phyloP scores from a whole-genome alignment of 2,113 vertebrate genomes.

The Cynoglossus semilaevis region DNA sequence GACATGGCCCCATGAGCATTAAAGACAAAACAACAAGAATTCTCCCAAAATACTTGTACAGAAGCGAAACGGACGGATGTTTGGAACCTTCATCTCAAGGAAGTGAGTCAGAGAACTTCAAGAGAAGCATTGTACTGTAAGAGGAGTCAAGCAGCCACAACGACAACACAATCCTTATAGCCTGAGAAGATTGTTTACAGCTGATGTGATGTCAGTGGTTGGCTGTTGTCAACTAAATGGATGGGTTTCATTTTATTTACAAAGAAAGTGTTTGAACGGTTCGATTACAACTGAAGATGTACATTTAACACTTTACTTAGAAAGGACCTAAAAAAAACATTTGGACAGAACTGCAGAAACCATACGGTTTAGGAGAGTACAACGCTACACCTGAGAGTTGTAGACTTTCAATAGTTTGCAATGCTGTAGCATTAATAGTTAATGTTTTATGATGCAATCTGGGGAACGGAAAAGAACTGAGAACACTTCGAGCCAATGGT shows the following conservation, averaged over 20 bases:
- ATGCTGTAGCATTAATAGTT: too few species aligned
- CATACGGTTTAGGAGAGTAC: too few species aligned
- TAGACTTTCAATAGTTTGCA: too few species aligned
- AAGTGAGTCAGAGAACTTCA: constrained; percentile 26
- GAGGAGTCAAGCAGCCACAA: constrained; percentile 1
- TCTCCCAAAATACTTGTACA: constrained; percentile 10
- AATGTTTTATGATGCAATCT: too few species aligned
- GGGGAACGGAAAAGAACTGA: too few species aligned
- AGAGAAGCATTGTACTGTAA: constrained; percentile 5
- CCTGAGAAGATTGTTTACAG: constrained; percentile 14
- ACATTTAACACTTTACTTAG: too few species aligned
- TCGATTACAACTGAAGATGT: constrained; percentile 23
- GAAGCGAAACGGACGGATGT: constrained; percentile 38
- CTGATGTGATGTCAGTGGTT: constrained; percentile 29
- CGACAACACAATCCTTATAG: too few species aligned
- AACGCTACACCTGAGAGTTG: too few species aligned
- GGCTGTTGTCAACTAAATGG: constrained; percentile 6
- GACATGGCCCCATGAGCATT: not conserved
- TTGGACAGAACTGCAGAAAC: constrained; percentile 9
- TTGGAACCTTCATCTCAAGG: constrained; percentile 15
- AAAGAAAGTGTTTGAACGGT: constrained; percentile 1
- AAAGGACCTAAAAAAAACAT: constrained; percentile 14
- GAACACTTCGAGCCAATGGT: too few species aligned
- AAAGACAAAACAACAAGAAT: constrained; percentile 10
- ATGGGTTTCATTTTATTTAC: constrained; percentile 9